Evolutionary conservation across 2,888 invertebrate genomes (phyloP).

Genomic region (Sericinus montela): DNA sequence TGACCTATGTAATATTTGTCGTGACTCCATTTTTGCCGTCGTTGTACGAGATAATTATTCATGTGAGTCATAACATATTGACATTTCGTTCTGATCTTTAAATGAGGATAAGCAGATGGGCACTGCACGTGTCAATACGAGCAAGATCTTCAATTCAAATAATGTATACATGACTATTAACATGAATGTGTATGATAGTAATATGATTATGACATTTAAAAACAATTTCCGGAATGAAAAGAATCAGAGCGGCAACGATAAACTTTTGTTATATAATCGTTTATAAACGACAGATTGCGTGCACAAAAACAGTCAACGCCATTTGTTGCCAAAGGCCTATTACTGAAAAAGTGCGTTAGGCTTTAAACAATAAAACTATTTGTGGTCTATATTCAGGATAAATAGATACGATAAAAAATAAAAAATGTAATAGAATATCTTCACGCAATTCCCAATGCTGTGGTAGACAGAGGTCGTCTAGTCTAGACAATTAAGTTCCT

Average conservation of each 20-base stretch:
- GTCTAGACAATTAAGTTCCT: too few species aligned
- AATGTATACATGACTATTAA: not conserved
- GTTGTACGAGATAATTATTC: not conserved
- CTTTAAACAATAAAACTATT: conserved; percentile 45
- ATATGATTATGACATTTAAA: conserved; percentile 26
- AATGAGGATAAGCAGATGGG: conserved; percentile 4
- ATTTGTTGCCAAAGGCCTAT: conserved; percentile 49
- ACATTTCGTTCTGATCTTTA: conserved; percentile 12
- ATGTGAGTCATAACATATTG: conserved; percentile 4
- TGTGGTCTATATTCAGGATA: conserved; percentile 30
- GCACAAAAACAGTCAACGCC: conserved; percentile 60
- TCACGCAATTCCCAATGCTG: too few species aligned
- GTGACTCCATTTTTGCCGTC: not conserved
- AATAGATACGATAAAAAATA: too few species aligned
- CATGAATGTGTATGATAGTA: conserved; percentile 16
- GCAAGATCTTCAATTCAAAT: not conserved
- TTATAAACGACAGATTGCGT: conserved; percentile 58
- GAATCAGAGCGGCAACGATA: conserved; percentile 41
- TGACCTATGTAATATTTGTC: conserved; percentile 5
- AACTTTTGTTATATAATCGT: conserved; percentile 39
- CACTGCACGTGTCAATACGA: conserved; percentile 1
- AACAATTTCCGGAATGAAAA: conserved; percentile 43
- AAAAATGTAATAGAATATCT: too few species aligned
- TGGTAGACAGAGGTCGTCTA: too few species aligned
- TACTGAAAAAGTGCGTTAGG: conserved; percentile 51